phyloP scores from a whole-genome alignment of 1,140 invertebrate species.

The Lamellibrachia luymesi region DNA sequence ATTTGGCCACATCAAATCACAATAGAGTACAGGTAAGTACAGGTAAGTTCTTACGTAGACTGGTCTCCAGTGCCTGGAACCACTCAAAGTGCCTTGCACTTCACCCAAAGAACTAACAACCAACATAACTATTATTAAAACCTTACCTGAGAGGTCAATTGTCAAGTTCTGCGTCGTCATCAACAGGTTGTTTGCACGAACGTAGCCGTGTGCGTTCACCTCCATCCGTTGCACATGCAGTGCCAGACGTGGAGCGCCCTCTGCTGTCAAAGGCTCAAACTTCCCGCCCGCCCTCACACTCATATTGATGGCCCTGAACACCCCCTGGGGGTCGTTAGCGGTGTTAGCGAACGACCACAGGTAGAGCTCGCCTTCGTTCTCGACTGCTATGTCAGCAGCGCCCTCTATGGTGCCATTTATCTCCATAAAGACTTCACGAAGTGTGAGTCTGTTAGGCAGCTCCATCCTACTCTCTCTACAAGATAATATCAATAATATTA shows the following conservation, averaged over 20 bases:
- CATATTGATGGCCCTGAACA: constrained; percentile 35
- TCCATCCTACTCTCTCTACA: constrained; percentile 35
- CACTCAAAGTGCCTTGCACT: no score
- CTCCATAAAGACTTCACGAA: constrained; percentile 44
- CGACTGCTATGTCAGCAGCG: constrained; percentile 36
- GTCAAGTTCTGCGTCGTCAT: constrained; percentile 41
- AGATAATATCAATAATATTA: not conserved
- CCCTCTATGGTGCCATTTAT: constrained; percentile 40
- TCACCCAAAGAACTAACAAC: no score
- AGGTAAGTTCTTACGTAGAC: no score
- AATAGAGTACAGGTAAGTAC: no score
- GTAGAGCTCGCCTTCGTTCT: constrained; percentile 39
- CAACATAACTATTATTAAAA: not conserved
- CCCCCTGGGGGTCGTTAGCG: constrained; percentile 31
- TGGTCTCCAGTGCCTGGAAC: no score
- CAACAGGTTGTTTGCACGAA: constrained; percentile 39
- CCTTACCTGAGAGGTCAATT: constrained; percentile 42
- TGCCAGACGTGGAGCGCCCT: constrained; percentile 24
- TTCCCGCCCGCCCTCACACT: constrained; percentile 41
- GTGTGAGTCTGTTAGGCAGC: constrained; percentile 32
- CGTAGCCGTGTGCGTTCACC: constrained; percentile 42
- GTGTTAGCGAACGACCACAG: constrained; percentile 43
- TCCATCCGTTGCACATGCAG: constrained; percentile 32
- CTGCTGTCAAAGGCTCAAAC: constrained; percentile 37
- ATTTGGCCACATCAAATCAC: no score